Evolutionary conservation across 2,797 vertebrate species (phyloP).

Genomic region (Scyliorhinus canicula): DNA sequence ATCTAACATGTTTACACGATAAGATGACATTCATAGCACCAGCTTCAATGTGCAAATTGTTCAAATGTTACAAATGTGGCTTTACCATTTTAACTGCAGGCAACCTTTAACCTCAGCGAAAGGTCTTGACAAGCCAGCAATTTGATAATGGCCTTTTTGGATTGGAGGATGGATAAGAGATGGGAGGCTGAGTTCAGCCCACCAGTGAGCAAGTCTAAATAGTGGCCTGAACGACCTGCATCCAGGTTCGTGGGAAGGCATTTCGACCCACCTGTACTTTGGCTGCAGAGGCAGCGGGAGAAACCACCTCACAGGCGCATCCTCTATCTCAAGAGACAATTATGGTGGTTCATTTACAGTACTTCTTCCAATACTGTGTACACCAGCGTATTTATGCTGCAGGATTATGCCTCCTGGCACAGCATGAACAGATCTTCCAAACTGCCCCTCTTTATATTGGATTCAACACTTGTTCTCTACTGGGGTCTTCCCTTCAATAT

Average conservation of each 20-base stretch:
- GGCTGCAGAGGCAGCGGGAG: not conserved
- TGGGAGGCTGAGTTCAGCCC: not conserved
- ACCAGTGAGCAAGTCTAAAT: not conserved
- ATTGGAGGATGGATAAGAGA: not conserved
- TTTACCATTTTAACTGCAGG: not conserved
- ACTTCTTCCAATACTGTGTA: not conserved
- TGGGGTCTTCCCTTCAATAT: not conserved
- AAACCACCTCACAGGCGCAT: not conserved
- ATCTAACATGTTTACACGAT: not conserved
- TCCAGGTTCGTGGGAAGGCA: too few species aligned
- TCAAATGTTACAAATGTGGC: not conserved
- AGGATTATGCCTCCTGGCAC: not conserved
- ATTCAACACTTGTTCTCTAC: not conserved
- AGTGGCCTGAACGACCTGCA: not conserved
- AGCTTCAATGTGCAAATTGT: constrained; percentile 13
- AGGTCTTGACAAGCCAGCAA: constrained; percentile 9
- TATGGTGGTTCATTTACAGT: not conserved
- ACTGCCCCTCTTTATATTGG: not conserved
- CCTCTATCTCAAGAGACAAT: not conserved
- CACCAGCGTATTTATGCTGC: not conserved
- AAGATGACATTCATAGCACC: constrained; percentile 23
- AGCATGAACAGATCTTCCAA: not conserved
- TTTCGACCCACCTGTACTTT: not conserved
- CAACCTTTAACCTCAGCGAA: not conserved
- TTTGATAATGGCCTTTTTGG: not conserved